Percentiles rank a stretch among this genome's conserved stretches.
These are phyloP conservation scores for Drosophila truncata DNA, from an alignment of 1,140 invertebrate genomes.

Conservation along the genomic window DNA sequence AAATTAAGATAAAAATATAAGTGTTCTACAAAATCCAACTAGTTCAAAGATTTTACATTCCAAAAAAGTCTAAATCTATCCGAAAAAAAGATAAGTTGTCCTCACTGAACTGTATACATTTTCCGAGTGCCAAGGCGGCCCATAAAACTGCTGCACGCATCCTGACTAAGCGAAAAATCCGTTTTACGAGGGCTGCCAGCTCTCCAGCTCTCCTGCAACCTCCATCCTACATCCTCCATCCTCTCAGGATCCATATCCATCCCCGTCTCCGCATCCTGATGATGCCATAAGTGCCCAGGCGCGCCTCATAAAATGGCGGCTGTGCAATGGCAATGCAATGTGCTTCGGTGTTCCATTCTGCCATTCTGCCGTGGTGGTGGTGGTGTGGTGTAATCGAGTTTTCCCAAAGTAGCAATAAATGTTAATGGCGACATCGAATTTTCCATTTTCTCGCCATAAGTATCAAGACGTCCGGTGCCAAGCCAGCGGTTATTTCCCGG, in stretches of 20 bases:
- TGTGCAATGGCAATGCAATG: conserved; percentile 50
- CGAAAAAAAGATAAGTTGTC: background rate
- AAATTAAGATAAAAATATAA: background rate
- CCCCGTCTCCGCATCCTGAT: conserved; percentile 45
- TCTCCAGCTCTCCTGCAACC: conserved; percentile 36
- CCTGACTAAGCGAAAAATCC: conserved; percentile 80
- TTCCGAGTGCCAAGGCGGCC: conserved; percentile 62
- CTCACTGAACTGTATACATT: conserved; percentile 57
- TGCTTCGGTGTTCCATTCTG: background rate
- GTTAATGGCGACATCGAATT: conserved; percentile 83
- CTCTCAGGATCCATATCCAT: conserved; percentile 6
- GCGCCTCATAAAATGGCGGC: conserved; percentile 76
- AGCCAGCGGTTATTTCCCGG: conserved; percentile 41
- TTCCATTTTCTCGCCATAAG: conserved; percentile 83
- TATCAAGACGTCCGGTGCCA: conserved; percentile 79
- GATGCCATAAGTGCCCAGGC: conserved; percentile 80
- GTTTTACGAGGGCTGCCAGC: conserved; percentile 60
- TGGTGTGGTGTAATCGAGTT: conserved; percentile 71
- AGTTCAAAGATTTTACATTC: background rate
- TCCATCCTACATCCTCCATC: conserved; percentile 1
- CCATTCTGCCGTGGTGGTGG: conserved; percentile 5
- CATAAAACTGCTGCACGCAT: conserved; percentile 61
- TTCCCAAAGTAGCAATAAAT: conserved; percentile 82
- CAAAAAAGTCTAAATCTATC: background rate
- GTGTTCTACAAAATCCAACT: background rate